phyloP scores from a whole-genome alignment of 2,113 vertebrate genomes.

The Arenaria interpres region DNA sequence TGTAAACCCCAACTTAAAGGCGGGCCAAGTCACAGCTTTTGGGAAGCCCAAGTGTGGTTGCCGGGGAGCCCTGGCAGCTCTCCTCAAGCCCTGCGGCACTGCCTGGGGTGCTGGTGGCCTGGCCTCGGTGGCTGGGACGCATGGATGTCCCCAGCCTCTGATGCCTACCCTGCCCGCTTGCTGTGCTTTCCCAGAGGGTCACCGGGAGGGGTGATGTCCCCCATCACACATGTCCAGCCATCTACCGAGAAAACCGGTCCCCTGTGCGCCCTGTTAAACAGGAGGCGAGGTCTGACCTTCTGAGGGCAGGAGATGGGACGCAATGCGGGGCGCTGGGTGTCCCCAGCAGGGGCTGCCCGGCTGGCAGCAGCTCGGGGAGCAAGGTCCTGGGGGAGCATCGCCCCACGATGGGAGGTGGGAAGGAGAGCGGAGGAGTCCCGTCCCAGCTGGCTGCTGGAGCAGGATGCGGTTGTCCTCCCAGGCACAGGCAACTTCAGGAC shows the following conservation, averaged over 20 bases:
- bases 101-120: neutral
- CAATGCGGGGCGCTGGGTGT: fast-evolving
- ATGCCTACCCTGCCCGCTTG: fast-evolving
- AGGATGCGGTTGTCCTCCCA: fast-evolving
- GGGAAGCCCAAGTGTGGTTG: neutral
- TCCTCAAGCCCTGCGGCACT: neutral
- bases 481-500: neutral
- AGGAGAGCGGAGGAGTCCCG: fast-evolving
- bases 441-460: fast-evolving
- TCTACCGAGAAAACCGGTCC: neutral
- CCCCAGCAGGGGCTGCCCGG: fast-evolving
- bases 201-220: neutral
- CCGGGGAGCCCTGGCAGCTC: neutral
- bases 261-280: fast-evolving
- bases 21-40: neutral
- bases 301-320: neutral
- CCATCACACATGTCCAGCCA: neutral
- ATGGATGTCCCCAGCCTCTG: neutral
- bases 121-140: fast-evolving
- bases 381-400: neutral
- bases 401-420: fast-evolving
- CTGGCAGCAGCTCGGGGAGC: neutral
- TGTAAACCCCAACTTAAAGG: neutral
- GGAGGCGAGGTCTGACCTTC: neutral
- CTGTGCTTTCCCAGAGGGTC: neutral